A percentile compares a stretch with the other conserved stretches of the same genome.
Evolutionary conservation across 2,797 vertebrate genomes (phyloP).

Genomic region (Xiphophorus birchmanni): DNA sequence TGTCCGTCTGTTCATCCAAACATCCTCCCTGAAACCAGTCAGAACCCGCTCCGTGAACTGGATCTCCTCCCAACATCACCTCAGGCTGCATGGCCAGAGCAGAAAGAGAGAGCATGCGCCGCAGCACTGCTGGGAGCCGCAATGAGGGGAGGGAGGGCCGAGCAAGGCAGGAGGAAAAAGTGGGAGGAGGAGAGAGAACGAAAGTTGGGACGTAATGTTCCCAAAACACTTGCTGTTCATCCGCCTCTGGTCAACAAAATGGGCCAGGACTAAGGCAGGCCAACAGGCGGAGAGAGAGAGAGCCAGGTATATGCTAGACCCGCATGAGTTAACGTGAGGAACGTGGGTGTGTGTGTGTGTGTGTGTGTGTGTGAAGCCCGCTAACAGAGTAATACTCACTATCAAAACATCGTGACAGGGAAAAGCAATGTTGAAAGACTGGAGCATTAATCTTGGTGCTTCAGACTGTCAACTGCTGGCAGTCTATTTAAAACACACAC

Average conservation of each 20-base stretch:
- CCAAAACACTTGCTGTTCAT: constrained; percentile 62
- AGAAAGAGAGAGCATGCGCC: neutral
- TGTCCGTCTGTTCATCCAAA: constrained; percentile 11
- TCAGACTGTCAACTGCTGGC: neutral
- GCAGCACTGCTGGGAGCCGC: neutral
- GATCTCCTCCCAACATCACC: constrained; percentile 12
- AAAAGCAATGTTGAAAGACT: constrained; percentile 33
- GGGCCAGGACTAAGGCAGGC: constrained; percentile 28
- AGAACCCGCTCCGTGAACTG: constrained; percentile 32
- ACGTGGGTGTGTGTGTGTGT: neutral
- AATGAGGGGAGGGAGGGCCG: neutral
- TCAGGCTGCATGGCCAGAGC: neutral
- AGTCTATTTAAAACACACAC: neutral
- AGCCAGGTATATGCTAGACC: constrained; percentile 30
- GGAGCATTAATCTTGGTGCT: constrained; percentile 41
- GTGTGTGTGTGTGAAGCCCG: neutral
- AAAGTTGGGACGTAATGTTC: constrained; percentile 58
- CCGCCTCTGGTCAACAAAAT: constrained; percentile 46
- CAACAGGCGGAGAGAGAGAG: constrained; percentile 8
- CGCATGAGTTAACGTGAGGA: constrained; percentile 29
- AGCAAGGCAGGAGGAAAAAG: neutral
- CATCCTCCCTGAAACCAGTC: constrained; percentile 14
- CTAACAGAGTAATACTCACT: constrained; percentile 34
- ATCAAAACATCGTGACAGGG: constrained; percentile 32
- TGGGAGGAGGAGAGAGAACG: neutral